A percentile compares a stretch with the other conserved stretches of the same genome.
phyloP scores from a whole-genome alignment of 2,113 vertebrate species.

The Ammodramus savannarum region DNA sequence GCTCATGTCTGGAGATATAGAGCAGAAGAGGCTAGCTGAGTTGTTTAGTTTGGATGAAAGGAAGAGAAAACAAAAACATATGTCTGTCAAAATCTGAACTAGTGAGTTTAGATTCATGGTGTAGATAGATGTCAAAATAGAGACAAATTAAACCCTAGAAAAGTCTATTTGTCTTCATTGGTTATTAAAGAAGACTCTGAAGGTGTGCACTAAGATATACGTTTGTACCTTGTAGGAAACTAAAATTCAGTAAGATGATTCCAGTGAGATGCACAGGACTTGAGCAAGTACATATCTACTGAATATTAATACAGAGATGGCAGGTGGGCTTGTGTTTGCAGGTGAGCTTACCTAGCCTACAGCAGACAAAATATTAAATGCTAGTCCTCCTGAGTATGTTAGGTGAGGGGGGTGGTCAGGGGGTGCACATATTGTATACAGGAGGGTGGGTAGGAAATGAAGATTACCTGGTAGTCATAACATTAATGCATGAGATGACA shows the following conservation, averaged over 20 bases:
- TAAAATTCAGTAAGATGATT: not conserved
- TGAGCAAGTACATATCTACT: not conserved
- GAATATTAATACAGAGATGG: not conserved
- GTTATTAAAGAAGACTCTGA: not conserved
- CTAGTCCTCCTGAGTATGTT: not conserved
- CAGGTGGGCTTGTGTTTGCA: not conserved
- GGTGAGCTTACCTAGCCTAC: not conserved
- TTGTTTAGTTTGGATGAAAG: not conserved
- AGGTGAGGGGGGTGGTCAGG: accelerated
- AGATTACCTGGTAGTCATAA: not conserved
- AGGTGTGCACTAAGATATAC: not conserved
- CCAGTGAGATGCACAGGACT: not conserved
- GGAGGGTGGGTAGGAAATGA: not conserved
- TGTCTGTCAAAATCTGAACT: not conserved
- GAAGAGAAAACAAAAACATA: not conserved
- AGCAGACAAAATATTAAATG: not conserved
- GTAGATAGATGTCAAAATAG: not conserved
- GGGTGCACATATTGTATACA: not conserved
- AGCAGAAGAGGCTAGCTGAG: not conserved
- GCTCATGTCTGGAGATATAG: not conserved
- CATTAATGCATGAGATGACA: not conserved
- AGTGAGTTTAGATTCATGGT: not conserved
- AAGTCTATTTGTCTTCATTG: not conserved
- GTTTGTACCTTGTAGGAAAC: not conserved
- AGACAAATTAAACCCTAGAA: not conserved